A percentile compares a stretch with the other conserved stretches of the same genome.
phyloP scores from a whole-genome alignment of 2,113 vertebrate species.

The Poecile atricapillus region DNA sequence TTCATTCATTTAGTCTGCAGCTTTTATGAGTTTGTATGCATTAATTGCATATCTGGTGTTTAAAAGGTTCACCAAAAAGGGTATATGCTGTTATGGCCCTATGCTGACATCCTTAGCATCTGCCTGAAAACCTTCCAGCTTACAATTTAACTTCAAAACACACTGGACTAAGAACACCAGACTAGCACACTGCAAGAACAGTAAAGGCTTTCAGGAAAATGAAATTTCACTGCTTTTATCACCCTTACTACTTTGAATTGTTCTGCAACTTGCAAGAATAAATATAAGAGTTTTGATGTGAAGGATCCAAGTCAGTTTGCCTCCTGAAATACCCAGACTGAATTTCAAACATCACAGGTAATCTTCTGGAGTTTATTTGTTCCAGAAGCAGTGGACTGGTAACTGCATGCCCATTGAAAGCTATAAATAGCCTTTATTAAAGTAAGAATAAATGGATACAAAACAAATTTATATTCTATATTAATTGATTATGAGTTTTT shows the following conservation, averaged over 20 bases:
- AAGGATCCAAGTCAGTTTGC: background rate
- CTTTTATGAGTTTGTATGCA: background rate
- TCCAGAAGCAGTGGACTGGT: background rate
- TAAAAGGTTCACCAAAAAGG: background rate
- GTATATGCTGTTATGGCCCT: background rate
- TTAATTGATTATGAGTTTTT: background rate
- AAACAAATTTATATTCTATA: background rate
- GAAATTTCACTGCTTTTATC: background rate
- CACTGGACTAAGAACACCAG: background rate
- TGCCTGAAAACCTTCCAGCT: background rate
- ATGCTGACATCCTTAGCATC: background rate
- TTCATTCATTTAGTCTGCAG: background rate
- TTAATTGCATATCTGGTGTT: background rate
- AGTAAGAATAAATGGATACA: background rate
- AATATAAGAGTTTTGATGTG: background rate
- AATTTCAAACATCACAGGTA: background rate
- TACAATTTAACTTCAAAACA: background rate
- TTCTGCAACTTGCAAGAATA: background rate
- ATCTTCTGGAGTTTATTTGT: background rate
- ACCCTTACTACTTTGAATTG: background rate
- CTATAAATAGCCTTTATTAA: background rate
- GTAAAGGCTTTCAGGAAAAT: background rate
- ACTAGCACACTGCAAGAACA: background rate
- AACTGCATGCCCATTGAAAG: background rate
- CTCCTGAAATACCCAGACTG: background rate